phyloP scores from a whole-genome alignment of 2,888 invertebrate genomes.

The Electrophaes corylata region DNA sequence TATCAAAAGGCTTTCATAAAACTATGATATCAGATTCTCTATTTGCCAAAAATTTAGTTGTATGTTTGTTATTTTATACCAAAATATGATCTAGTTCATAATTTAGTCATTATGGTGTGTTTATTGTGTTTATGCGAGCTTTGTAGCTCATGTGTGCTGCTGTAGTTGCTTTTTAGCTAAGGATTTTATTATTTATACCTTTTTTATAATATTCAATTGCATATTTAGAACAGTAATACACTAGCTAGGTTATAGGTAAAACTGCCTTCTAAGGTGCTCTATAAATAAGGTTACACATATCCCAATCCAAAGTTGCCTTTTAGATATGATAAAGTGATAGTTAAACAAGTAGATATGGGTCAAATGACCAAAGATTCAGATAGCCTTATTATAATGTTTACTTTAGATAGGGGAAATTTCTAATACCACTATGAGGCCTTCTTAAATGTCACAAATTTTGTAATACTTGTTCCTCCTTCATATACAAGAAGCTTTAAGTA shows the following conservation, averaged over 20 bases:
- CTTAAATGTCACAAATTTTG: slow-evolving; percentile 61
- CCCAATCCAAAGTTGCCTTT: slow-evolving; percentile 82
- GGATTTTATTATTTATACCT: slow-evolving; percentile 47
- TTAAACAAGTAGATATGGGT: slow-evolving; percentile 70
- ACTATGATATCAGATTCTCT: slow-evolving; percentile 76
- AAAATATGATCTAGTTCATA: slow-evolving; percentile 82
- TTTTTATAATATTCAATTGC: slow-evolving; percentile 65
- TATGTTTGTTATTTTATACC: slow-evolving; percentile 76
- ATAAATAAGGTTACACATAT: slow-evolving; percentile 77
- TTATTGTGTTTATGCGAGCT: slow-evolving; percentile 76
- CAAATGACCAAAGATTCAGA: slow-evolving; percentile 73
- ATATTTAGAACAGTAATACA: slow-evolving; percentile 66
- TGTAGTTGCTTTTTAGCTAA: slow-evolving; percentile 75
- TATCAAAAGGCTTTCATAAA: slow-evolving; percentile 53
- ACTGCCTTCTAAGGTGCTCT: slow-evolving; percentile 80
- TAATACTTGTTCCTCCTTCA: slow-evolving; percentile 66
- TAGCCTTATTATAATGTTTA: slow-evolving; percentile 71
- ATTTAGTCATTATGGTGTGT: slow-evolving; percentile 82
- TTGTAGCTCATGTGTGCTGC: slow-evolving; percentile 74
- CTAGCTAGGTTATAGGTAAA: slow-evolving; percentile 68
- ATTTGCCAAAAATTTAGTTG: slow-evolving; percentile 82
- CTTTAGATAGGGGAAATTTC: slow-evolving; percentile 65
- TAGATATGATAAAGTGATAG: slow-evolving; percentile 81
- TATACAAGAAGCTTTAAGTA: slow-evolving; percentile 65
- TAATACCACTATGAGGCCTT: slow-evolving; percentile 64